phyloP scores from a whole-genome alignment of 1,140 invertebrate genomes.

The Papilio helenus region DNA sequence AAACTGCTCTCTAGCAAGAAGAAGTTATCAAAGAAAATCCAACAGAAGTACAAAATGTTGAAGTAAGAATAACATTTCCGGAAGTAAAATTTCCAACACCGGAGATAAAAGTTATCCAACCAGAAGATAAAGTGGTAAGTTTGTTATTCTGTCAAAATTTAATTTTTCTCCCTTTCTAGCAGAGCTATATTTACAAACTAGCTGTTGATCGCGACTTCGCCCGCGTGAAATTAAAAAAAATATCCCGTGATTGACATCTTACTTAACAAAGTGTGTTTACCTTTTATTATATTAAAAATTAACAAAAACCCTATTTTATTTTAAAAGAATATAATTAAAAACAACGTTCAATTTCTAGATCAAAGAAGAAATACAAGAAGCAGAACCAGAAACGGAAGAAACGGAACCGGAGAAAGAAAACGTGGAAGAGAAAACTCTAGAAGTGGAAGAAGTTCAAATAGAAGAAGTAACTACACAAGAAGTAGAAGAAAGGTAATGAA shows the following conservation, averaged over 20 bases:
- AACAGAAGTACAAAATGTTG: conserved; percentile 43
- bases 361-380: conserved; percentile 65
- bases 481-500: conserved; percentile 13
- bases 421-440: conserved; percentile 31
- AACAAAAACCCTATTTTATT: too few relatives aligned
- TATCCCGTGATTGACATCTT: too few relatives aligned
- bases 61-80: conserved; percentile 63
- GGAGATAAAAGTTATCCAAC: conserved; percentile 76
- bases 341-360: conserved; percentile 43
- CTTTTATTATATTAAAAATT: too few relatives aligned
- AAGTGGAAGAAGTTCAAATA: conserved; percentile 16
- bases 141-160: too few relatives aligned
- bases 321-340: too few relatives aligned
- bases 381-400: conserved; percentile 51
- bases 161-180: too few relatives aligned
- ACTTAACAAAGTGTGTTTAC: too few relatives aligned
- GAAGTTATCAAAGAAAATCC: conserved; percentile 6
- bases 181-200: too few relatives aligned
- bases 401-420: conserved; percentile 44
- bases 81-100: conserved; percentile 77
- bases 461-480: conserved; percentile 40
- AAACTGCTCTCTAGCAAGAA: background rate
- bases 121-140: conserved; percentile 64
- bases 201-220: too few relatives aligned
- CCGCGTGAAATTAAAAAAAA: too few relatives aligned